Base-by-base conservation (phyloP, 2,888 invertebrate genomes). In the Amblyteles armatorius region DNA sequence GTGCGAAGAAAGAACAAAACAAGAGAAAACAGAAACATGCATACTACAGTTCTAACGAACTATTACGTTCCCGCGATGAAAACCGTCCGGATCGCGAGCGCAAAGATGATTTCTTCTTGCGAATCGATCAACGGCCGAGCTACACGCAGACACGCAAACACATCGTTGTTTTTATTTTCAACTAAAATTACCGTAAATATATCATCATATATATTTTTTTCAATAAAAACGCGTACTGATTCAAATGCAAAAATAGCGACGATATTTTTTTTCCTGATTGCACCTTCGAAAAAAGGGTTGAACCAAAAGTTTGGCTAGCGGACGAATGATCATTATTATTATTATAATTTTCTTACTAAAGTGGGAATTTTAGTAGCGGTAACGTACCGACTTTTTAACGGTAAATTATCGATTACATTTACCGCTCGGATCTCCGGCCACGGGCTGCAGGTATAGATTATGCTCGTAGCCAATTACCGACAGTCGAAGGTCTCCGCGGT, bases 391-490 rank as follows among this genome's bases (percentile, higher is more conserved):
- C 44, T 48, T 48, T 48, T 13, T 3, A 48, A 48, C 44, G 44
- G 44, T 48, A 48, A 48, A 40, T 40, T 0, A 40, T 40, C 40
- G 11, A 40, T 48, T 5, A 48, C 1, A 16, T 48, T 48, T 48
- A 48, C 16, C 16, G 44, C 4, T 48, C 2, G 44, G 16, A 48
- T 48, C 13, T 4, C 13, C 16, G 3, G 16, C 44, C 3, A 16
- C 44, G 4, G 44, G 36, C 29, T 63, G 50, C 22, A 26, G 7
- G n/a, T 36, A 65, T 26, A 26, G 44, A 79, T 72, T 55, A 13
- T 57, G 57, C 57, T 72, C 29, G 71, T 29, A 48, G 57, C 80
- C 80, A 80, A 80, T 80, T 80, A 80, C 48, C 80, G 57, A 80
- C 73, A 67, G 67, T 68, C 44, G 33, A 67, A 40, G 40, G 57